phyloP scores from a whole-genome alignment of 2,797 vertebrate genomes.

The Sparidentex hasta region DNA sequence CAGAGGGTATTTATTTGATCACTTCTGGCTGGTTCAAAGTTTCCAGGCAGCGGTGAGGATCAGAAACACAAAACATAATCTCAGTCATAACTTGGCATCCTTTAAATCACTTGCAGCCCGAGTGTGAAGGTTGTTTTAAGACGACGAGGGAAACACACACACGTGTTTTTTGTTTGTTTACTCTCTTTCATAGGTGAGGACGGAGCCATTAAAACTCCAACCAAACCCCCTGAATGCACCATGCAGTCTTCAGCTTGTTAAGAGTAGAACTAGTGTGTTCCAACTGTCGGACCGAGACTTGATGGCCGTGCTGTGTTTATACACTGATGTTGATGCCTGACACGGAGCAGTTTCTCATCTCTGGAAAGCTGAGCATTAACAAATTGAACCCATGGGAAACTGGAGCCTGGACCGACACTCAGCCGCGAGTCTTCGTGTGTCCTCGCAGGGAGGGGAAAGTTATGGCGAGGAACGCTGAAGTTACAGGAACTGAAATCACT shows the following conservation, averaged over 20 bases:
- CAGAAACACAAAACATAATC: slow-evolving; percentile 21
- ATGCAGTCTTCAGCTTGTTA: slow-evolving; percentile 22
- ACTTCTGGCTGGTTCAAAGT: slow-evolving; percentile 18
- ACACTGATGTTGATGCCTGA: slow-evolving; percentile 15
- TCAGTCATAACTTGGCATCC: slow-evolving; percentile 12
- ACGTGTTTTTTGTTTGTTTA: neutral
- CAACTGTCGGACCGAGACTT: slow-evolving; percentile 27
- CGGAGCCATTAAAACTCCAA: neutral
- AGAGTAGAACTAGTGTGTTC: slow-evolving; percentile 7
- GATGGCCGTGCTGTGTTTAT: slow-evolving; percentile 1
- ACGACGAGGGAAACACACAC: neutral
- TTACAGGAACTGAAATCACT: slow-evolving; percentile 20
- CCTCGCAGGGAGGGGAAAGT: neutral
- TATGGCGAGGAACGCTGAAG: neutral
- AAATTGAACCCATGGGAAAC: slow-evolving; percentile 40
- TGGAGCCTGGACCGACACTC: slow-evolving; percentile 16
- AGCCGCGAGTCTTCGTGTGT: slow-evolving; percentile 13
- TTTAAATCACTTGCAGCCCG: neutral
- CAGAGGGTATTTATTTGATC: slow-evolving; percentile 52
- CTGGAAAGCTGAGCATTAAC: slow-evolving; percentile 28
- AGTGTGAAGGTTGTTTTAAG: slow-evolving; percentile 8
- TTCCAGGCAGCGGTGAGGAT: slow-evolving; percentile 3
- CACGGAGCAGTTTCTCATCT: slow-evolving; percentile 8
- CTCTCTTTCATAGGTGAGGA: neutral
- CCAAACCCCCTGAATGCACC: neutral